A percentile compares a stretch with the other conserved stretches of the same genome.
phyloP scores from a whole-genome alignment of 2,113 vertebrate species.

The human region DNA sequence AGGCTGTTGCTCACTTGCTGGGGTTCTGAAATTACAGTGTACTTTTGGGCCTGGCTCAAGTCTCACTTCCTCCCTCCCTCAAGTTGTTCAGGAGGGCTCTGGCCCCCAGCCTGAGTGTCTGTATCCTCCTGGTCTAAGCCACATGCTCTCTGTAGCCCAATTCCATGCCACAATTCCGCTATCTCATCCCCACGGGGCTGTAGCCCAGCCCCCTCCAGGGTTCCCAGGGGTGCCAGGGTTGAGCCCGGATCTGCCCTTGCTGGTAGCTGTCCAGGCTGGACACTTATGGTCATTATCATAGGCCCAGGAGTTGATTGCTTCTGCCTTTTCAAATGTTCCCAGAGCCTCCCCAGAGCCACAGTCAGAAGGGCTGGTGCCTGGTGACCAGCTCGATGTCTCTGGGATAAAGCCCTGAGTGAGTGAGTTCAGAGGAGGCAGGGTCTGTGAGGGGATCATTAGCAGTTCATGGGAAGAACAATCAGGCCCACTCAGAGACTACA shows the following conservation, averaged over 20 bases:
- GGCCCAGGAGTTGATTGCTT: background rate
- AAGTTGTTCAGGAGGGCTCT: background rate
- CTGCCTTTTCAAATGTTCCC: background rate
- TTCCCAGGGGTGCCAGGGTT: rapidly evolving
- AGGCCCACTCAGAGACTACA: background rate
- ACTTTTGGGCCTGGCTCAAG: background rate
- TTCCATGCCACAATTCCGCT: background rate
- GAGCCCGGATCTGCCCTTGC: background rate
- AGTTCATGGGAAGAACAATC: background rate
- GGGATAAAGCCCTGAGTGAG: background rate
- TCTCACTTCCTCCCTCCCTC: background rate
- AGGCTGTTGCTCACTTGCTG: background rate
- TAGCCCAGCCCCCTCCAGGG: background rate
- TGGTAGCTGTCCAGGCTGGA: background rate
- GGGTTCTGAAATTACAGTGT: background rate
- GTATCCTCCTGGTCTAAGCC: background rate
- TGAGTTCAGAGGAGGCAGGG: background rate
- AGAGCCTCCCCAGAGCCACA: background rate
- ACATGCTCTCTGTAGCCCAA: rapidly evolving
- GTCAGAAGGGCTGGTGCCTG: background rate
- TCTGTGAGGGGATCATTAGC: background rate
- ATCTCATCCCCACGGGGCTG: background rate
- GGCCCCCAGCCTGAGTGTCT: background rate
- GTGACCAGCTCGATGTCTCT: background rate
- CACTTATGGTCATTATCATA: rapidly evolving